Evolutionary conservation across 2,797 vertebrate genomes (phyloP).

Genomic region (Micropoecilia bifurca): DNA sequence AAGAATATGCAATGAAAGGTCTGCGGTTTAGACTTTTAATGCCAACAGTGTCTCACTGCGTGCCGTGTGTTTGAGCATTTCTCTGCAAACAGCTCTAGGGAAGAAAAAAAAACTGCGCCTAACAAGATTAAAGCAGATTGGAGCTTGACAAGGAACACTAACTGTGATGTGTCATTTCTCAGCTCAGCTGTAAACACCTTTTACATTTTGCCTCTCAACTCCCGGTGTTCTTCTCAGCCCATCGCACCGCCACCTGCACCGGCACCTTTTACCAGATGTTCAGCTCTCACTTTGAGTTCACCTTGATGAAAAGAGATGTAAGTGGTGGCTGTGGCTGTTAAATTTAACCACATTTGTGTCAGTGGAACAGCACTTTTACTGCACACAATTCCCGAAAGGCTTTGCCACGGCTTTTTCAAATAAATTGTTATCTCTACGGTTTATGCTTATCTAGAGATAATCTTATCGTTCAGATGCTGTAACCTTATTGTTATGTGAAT

Average conservation of each 20-base stretch:
- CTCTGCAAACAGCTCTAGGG: conserved; percentile 40
- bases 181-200: conserved; percentile 48
- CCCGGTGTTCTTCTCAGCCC: conserved; percentile 17
- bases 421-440: conserved; percentile 16
- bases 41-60: conserved; percentile 2
- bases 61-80: conserved; percentile 28
- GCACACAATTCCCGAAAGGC: not conserved
- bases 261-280: conserved; percentile 33
- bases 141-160: conserved; percentile 53
- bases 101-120: conserved; percentile 5
- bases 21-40: conserved; percentile 19
- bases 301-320: conserved; percentile 50
- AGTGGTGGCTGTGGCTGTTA: conserved; percentile 28
- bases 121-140: conserved; percentile 63
- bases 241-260: conserved; percentile 38
- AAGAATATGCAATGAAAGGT: conserved; percentile 24
- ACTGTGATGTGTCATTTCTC: conserved; percentile 42
- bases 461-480: conserved; percentile 41
- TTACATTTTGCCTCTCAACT: conserved; percentile 26
- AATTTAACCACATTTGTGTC: conserved; percentile 22
- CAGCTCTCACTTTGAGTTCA: conserved; percentile 57
- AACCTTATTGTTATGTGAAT: conserved; percentile 31
- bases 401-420: conserved; percentile 12
- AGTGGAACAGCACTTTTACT: conserved; percentile 20
- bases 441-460: conserved; percentile 18